Evolutionary conservation across 2,113 vertebrate species (phyloP).

Genomic region (Halcyon malimbica): DNA sequence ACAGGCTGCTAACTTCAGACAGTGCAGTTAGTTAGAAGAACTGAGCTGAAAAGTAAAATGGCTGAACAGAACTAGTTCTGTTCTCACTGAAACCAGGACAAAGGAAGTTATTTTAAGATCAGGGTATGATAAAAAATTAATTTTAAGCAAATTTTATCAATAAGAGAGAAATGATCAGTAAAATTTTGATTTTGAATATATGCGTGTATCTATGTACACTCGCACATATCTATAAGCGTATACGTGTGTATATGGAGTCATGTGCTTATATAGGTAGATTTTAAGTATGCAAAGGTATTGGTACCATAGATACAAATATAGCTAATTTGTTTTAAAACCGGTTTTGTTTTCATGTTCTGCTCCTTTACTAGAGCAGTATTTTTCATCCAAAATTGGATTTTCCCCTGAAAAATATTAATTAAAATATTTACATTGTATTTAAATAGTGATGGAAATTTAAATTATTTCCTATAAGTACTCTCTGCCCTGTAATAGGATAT

Average conservation of each 20-base stretch:
- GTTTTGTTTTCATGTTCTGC: not conserved
- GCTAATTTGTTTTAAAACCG: not conserved
- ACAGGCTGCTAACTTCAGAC: no score
- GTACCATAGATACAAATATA: accelerated
- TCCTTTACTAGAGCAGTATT: not conserved
- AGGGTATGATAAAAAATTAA: not conserved
- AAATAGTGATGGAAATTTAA: not conserved
- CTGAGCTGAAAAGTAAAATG: no score
- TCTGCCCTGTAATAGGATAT: not conserved
- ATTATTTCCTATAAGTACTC: not conserved
- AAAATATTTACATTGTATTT: not conserved
- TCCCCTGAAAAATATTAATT: not conserved
- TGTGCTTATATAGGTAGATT: not conserved
- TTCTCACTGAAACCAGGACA: no score
- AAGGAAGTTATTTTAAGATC: not conserved
- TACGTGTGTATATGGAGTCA: accelerated
- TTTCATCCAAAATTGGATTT: not conserved
- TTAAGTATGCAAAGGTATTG: not conserved
- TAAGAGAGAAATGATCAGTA: not conserved
- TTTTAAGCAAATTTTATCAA: not conserved
- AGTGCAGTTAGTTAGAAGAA: no score
- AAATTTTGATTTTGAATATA: accelerated
- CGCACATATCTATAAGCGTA: accelerated
- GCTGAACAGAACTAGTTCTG: no score
- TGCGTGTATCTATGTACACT: accelerated